These are phyloP conservation scores for Cremastinae sp. DNA, from an alignment of 2,888 invertebrate genomes.

Conservation along the genomic window DNA sequence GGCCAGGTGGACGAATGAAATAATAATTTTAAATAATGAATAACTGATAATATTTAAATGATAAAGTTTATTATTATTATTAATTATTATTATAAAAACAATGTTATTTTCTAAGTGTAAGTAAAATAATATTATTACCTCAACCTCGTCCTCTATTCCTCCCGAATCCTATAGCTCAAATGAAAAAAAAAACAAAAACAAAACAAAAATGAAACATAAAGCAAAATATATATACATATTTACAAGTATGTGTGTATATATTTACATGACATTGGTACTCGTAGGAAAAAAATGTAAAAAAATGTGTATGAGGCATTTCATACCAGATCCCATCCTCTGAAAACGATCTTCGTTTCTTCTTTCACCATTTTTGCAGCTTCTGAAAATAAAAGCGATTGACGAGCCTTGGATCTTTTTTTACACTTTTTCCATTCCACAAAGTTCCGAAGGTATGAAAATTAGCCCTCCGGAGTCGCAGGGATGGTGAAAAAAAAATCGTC, in stretches of 20 bases:
- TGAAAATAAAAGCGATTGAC: neutral
- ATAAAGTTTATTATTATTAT: constrained; percentile 69
- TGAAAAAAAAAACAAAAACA: constrained; percentile 70
- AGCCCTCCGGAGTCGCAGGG: too few relatives aligned
- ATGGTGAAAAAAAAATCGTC: too few relatives aligned
- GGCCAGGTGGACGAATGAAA: constrained; percentile 73
- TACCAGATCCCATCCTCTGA: neutral
- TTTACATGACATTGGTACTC: constrained; percentile 47
- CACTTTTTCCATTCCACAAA: too few relatives aligned
- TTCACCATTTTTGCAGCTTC: neutral
- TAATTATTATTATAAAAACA: constrained; percentile 68
- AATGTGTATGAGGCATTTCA: constrained; percentile 32
- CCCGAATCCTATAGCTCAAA: constrained; percentile 60
- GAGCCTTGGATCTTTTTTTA: too few relatives aligned
- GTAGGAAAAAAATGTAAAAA: constrained; percentile 36
- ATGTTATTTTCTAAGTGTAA: constrained; percentile 77
- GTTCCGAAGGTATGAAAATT: too few relatives aligned
- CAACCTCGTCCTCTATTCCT: constrained; percentile 29
- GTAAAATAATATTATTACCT: constrained; percentile 65
- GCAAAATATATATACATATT: constrained; percentile 51
- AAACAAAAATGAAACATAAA: too few relatives aligned
- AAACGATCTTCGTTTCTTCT: neutral
- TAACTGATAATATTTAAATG: constrained; percentile 70
- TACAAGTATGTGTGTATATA: constrained; percentile 68
- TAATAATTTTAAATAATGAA: constrained; percentile 69